Evolutionary conservation across 1,140 invertebrate species (phyloP).

Genomic region (Zaprionus capensis): DNA sequence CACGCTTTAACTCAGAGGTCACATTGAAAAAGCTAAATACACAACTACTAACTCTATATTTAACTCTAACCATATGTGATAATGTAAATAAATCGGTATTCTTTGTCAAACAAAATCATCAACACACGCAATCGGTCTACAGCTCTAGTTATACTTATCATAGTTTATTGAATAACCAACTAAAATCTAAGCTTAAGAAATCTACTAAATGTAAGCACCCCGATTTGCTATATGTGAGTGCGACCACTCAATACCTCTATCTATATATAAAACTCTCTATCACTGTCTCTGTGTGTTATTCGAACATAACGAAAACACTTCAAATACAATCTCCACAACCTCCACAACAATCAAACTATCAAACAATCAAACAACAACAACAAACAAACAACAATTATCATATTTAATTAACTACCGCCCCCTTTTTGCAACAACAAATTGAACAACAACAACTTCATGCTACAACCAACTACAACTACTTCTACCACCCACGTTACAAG

Average conservation of each 20-base stretch:
- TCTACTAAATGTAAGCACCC: slow-evolving; percentile 25
- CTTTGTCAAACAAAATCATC: slow-evolving; percentile 22
- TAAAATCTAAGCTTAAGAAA: slow-evolving; percentile 14
- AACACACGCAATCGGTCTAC: slow-evolving; percentile 5
- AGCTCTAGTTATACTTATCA: slow-evolving; percentile 5
- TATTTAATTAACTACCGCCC: slow-evolving; percentile 79
- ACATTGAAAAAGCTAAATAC: slow-evolving; percentile 30
- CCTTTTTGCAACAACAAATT: slow-evolving; percentile 69
- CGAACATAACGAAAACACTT: slow-evolving; percentile 22
- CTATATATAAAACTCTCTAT: neutral
- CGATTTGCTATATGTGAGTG: slow-evolving; percentile 6
- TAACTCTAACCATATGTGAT: neutral
- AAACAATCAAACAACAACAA: slow-evolving; percentile 36
- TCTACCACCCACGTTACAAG: slow-evolving; percentile 85
- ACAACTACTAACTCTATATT: neutral
- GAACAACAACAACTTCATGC: slow-evolving; percentile 83
- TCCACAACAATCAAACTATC: slow-evolving; percentile 5
- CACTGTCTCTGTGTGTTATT: slow-evolving; percentile 14
- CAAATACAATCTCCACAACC: slow-evolving; percentile 28
- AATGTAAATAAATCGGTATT: slow-evolving; percentile 59
- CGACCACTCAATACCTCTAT: slow-evolving; percentile 1
- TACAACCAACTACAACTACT: slow-evolving; percentile 44
- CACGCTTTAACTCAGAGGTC: slow-evolving; percentile 61
- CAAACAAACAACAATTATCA: slow-evolving; percentile 60
- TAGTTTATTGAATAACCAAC: neutral